phyloP scores from a whole-genome alignment of 2,888 invertebrate species.

The Sepioteuthis lessoniana region DNA sequence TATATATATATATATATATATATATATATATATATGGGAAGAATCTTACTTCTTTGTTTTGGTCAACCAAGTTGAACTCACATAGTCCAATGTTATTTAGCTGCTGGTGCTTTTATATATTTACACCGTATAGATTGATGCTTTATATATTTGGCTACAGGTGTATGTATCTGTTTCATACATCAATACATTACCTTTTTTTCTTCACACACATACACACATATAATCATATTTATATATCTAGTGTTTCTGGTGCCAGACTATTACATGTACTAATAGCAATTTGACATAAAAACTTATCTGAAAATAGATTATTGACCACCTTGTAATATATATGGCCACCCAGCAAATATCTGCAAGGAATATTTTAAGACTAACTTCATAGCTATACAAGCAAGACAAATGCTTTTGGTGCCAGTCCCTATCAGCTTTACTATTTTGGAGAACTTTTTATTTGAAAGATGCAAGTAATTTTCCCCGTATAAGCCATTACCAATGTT shows the following conservation, averaged over 20 bases:
- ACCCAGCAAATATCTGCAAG: not conserved
- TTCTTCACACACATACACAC: not conserved
- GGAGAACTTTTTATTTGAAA: not conserved
- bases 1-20: too few species aligned
- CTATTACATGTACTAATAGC: not conserved
- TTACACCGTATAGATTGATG: not conserved
- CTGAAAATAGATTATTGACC: conserved; percentile 23
- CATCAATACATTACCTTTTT: not conserved
- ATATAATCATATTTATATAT: not conserved
- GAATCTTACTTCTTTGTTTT: not conserved
- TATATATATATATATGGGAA: not conserved
- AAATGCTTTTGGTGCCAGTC: not conserved
- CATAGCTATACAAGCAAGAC: not conserved
- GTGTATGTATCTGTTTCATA: not conserved
- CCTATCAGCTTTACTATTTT: not conserved
- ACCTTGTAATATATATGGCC: not conserved
- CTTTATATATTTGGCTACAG: not conserved
- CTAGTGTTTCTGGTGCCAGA: not conserved
- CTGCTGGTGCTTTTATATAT: not conserved
- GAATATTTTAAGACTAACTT: not conserved
- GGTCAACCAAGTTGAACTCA: not conserved
- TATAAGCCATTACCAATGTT: not conserved
- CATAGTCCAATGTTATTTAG: not conserved
- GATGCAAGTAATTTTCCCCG: not conserved
- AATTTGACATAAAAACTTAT: not conserved